Percentiles rank a stretch among this genome's conserved stretches.
phyloP scores from a whole-genome alignment of 2,888 invertebrate genomes.

The Trachelus iudaicus region DNA sequence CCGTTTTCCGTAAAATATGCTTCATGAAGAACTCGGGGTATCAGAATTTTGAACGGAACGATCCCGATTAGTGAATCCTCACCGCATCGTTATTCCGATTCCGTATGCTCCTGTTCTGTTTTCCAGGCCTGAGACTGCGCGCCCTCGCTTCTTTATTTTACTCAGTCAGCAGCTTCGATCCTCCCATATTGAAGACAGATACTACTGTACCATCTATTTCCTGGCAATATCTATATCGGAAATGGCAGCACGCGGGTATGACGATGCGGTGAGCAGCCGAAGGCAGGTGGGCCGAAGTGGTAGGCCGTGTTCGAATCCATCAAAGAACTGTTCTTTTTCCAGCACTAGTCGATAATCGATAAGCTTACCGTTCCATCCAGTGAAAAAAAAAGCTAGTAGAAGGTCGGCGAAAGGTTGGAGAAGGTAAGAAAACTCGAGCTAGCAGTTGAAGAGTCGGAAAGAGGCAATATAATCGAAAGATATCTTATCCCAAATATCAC shows the following conservation, averaged over 20 bases:
- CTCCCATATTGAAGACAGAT: not conserved
- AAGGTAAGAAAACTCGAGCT: not conserved
- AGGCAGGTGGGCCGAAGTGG: conserved; percentile 25
- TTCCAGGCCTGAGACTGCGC: too few relatives aligned
- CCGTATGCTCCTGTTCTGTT: too few relatives aligned
- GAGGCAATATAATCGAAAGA: not conserved
- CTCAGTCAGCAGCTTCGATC: not conserved
- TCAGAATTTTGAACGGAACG: too few relatives aligned
- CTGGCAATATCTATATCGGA: not conserved
- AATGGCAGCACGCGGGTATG: not conserved
- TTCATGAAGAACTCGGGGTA: too few relatives aligned
- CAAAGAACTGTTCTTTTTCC: conserved; percentile 45
- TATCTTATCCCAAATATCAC: too few relatives aligned
- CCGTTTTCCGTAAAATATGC: too few relatives aligned
- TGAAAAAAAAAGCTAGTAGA: not conserved
- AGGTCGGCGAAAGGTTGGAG: not conserved
- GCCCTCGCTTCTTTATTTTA: not conserved
- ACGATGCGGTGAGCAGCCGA: not conserved
- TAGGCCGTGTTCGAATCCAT: conserved; percentile 50
- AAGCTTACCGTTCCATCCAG: conserved; percentile 20
- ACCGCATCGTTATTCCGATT: too few relatives aligned
- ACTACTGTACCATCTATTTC: not conserved
- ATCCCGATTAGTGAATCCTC: too few relatives aligned
- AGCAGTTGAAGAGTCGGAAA: not conserved
- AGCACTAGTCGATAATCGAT: conserved; percentile 44